These are phyloP conservation scores for Lithodes maja DNA, from an alignment of 2,888 invertebrate species.

Conservation along the genomic window DNA sequence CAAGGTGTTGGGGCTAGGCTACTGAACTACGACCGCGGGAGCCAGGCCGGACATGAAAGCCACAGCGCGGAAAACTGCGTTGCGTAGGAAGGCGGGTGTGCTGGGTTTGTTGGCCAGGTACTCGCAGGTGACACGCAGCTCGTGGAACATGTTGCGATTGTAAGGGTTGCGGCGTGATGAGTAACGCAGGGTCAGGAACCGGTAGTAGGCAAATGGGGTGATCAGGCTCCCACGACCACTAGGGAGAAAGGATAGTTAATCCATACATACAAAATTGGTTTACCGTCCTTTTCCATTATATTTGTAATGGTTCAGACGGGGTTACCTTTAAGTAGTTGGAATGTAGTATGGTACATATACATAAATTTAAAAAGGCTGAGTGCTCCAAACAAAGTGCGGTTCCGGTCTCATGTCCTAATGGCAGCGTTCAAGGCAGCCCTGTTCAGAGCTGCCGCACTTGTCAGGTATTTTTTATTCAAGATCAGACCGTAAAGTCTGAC, in stretches of 20 bases:
- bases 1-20: neutral
- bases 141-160: constrained; percentile 93
- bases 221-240: constrained; percentile 93
- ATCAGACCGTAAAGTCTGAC: no score
- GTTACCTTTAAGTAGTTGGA: no score
- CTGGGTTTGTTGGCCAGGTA: constrained; percentile 81
- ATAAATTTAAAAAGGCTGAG: no score
- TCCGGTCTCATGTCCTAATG: no score
- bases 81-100: constrained; percentile 81
- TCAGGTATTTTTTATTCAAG: no score
- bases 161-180: constrained; percentile 96
- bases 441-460: no score
- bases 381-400: no score
- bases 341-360: no score
- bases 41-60: constrained; percentile 85
- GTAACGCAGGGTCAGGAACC: constrained; percentile 94
- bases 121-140: constrained; percentile 85
- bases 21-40: constrained; percentile 76
- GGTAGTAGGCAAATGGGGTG: constrained; percentile 97
- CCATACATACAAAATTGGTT: neutral
- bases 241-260: constrained; percentile 73
- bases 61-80: constrained; percentile 80
- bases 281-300: neutral
- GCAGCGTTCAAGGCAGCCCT: no score
- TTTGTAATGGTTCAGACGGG: no score